Base-by-base conservation (phyloP, 1,140 invertebrate genomes). In the Papilio xuthus region DNA sequence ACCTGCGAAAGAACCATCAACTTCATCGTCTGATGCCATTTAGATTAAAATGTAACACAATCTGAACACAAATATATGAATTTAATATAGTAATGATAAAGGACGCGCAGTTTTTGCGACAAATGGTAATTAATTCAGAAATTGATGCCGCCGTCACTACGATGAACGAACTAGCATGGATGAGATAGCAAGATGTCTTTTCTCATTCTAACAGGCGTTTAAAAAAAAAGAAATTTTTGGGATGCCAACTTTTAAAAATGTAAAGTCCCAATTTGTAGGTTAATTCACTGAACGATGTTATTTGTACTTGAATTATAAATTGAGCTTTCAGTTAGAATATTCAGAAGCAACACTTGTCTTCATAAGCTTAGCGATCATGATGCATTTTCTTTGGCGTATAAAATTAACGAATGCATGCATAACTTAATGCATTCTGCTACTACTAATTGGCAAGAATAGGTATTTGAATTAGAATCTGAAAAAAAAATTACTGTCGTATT, bases 11-110 rank as follows among this genome's bases (percentile, higher is more conserved):
- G 95, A 96, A 87, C 96, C 96, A 86, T 97, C 96, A 86, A 97
- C 95, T 94, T 97, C 96, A 85, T 97, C 96, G 88, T 97, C 96
- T 80, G 96, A 97, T 88, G 96, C 96, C 96, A 97, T 97, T 92
- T 90, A 90, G 84, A 89, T 84, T 82, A 90, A 86, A 87, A 87
- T 89, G 87, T 86, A 87, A 86, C 86, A 92, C 89, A 91, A 91
- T 80, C 79, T 82, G 84, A 73, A 85, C 81, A 85, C 80, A 88
- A 84, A 88, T 89, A 76, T 86, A 86, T 85, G 83, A 90, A 90
- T 93, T 90, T 86, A 84, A 85, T 88, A 84, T 90, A 88, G 85
- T 89, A 90, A 91, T 90, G 86, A 90, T 90, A 93, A 90, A 90
- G 90, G 92, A 93, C 91, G 91, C 91, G 91, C 91, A 93, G 91